A percentile compares a stretch with the other conserved stretches of the same genome.
Conservation (phyloP, 2,113 vertebrate species). For the Tragelaphus strepsiceros region DNA sequence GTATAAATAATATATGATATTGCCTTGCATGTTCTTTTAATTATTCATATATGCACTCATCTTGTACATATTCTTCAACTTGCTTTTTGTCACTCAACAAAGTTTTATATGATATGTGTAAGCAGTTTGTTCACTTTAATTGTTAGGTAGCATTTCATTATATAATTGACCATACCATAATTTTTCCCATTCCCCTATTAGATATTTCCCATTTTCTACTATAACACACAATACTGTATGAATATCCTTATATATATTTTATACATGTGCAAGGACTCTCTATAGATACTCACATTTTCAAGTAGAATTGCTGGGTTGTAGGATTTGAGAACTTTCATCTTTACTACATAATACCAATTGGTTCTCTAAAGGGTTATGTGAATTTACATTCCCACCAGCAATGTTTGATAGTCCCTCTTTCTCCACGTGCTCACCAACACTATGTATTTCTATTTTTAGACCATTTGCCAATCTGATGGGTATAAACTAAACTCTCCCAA, state of each 20-base stretch:
- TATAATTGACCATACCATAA: background rate
- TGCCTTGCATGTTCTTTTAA: background rate
- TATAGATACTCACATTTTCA: background rate
- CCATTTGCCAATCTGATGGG: background rate
- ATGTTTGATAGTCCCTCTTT: background rate
- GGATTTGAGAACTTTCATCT: background rate
- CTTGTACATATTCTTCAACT: background rate
- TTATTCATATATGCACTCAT: background rate
- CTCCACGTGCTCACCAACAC: background rate
- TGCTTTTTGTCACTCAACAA: background rate
- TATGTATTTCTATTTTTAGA: background rate
- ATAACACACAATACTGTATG: background rate
- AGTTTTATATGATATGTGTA: background rate
- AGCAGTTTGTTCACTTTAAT: background rate
- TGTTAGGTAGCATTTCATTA: background rate
- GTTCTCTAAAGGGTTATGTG: background rate
- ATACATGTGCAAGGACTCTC: background rate
- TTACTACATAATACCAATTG: background rate
- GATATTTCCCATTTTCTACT: background rate
- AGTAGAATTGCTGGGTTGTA: background rate
- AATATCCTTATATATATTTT: background rate
- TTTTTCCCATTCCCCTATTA: background rate
- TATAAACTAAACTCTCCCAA: background rate
- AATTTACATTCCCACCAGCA: background rate
- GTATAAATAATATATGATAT: background rate